Percentiles rank a stretch among this genome's conserved stretches.
These are phyloP conservation scores for Anhinga rufa DNA, from an alignment of 2,113 vertebrate species.

Conservation along the genomic window DNA sequence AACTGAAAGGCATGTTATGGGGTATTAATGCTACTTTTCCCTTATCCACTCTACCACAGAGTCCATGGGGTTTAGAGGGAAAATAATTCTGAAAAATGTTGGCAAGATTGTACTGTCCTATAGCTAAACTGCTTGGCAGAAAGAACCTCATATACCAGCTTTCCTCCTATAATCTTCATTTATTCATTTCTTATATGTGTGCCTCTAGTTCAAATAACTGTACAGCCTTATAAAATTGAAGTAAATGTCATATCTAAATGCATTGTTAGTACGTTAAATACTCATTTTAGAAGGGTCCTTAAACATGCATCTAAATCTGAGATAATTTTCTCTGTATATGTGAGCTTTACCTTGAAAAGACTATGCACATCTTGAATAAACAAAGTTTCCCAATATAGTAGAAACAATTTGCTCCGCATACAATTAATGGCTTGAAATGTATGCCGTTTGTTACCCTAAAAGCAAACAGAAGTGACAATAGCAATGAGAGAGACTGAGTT, in stretches of 20 bases:
- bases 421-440: not conserved
- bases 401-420: not conserved
- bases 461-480: not conserved
- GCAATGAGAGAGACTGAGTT: not conserved
- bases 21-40: not conserved
- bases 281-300: not conserved
- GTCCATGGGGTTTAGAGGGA: not conserved
- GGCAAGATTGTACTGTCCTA: not conserved
- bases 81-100: not conserved
- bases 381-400: not conserved
- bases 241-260: constrained; percentile 39
- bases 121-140: not conserved
- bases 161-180: constrained; percentile 2
- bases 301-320: not conserved
- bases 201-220: not conserved
- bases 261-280: not conserved
- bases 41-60: not conserved
- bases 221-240: not conserved
- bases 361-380: not conserved
- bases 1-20: not conserved
- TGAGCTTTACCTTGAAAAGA: not conserved
- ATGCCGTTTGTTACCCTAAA: not conserved
- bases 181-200: not conserved
- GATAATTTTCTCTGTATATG: not conserved
- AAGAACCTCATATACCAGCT: not conserved